A percentile compares a stretch with the other conserved stretches of the same genome.
Evolutionary conservation across 1,140 invertebrate species (phyloP).

Genomic region (Drosophila mayri): DNA sequence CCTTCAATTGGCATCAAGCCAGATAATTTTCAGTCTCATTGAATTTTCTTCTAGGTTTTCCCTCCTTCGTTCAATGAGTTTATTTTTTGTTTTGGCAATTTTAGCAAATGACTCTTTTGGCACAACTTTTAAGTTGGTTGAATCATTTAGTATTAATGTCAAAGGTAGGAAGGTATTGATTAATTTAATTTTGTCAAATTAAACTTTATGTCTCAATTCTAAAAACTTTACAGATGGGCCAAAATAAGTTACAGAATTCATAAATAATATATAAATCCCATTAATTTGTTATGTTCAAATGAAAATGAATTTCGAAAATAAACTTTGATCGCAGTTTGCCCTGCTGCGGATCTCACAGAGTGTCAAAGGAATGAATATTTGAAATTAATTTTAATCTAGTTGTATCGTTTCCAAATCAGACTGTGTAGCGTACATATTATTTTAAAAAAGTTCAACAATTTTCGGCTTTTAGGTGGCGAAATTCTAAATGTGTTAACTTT

Average conservation of each 20-base stretch:
- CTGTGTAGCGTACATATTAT: slow-evolving; percentile 78
- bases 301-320: background rate
- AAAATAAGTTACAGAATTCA: background rate
- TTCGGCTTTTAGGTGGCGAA: slow-evolving; percentile 77
- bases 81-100: slow-evolving; percentile 41
- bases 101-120: slow-evolving; percentile 63
- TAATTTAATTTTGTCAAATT: background rate
- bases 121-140: slow-evolving; percentile 45
- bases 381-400: slow-evolving; percentile 46
- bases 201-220: background rate
- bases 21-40: slow-evolving; percentile 58
- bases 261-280: background rate
- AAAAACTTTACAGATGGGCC: background rate
- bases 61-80: background rate
- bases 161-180: background rate
- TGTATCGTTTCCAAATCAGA: slow-evolving; percentile 76
- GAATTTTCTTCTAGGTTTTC: slow-evolving; percentile 33
- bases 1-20: slow-evolving; percentile 34
- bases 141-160: slow-evolving; percentile 46
- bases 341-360: slow-evolving; percentile 1
- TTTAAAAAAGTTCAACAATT: slow-evolving; percentile 72
- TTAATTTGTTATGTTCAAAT: background rate
- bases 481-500: slow-evolving; percentile 76
- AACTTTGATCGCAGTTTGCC: slow-evolving; percentile 12
- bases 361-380: slow-evolving; percentile 35